phyloP scores from a whole-genome alignment of 2,797 vertebrate species.

The Garrulus glandarius region DNA sequence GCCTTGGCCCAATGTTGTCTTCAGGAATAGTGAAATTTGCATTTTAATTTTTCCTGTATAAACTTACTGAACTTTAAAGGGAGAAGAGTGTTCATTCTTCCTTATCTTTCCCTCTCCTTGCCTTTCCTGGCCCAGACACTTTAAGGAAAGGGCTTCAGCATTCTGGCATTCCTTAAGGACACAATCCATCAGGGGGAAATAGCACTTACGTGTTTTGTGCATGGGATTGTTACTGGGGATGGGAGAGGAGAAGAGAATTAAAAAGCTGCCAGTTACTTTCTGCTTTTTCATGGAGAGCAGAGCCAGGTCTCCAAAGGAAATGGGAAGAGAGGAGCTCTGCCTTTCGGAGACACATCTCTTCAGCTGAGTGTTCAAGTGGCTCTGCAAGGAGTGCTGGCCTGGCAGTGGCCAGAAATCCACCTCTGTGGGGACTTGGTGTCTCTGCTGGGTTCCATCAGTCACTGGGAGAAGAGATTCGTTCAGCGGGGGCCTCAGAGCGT shows the following conservation, averaged over 20 bases:
- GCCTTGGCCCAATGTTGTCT: not conserved
- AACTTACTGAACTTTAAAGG: not conserved
- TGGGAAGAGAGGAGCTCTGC: not conserved
- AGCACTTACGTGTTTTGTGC: not conserved
- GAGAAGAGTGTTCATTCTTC: not conserved
- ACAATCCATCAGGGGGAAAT: not conserved
- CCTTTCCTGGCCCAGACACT: not conserved
- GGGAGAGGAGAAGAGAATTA: not conserved
- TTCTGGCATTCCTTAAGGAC: not conserved
- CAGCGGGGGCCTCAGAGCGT: not conserved
- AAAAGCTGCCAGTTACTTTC: not conserved
- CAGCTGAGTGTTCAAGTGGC: not conserved
- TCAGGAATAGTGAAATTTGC: not conserved
- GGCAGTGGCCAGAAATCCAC: not conserved
- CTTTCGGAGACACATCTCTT: not conserved
- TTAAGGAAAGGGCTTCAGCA: not conserved
- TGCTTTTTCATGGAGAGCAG: not conserved
- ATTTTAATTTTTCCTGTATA: not conserved
- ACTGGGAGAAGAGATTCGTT: rapidly evolving
- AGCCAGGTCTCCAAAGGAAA: not conserved
- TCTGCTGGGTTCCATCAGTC: rapidly evolving
- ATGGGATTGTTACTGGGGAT: not conserved
- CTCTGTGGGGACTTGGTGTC: not conserved
- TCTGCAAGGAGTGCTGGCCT: not conserved
- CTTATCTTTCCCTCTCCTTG: not conserved